Evolutionary conservation across 2,888 invertebrate species (phyloP).

Genomic region (Eupithecia exiguata): DNA sequence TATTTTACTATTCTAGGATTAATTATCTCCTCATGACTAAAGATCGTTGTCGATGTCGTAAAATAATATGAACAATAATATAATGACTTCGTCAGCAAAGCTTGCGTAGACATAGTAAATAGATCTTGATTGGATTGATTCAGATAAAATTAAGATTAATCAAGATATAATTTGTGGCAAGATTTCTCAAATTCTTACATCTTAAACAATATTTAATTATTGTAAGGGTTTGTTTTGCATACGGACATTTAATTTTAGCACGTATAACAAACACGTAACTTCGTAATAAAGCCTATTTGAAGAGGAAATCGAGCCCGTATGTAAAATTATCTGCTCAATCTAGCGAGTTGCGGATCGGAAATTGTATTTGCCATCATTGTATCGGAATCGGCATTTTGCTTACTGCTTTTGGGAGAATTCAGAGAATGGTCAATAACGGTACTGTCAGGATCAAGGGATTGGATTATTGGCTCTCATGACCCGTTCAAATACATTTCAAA

Average conservation of each 20-base stretch:
- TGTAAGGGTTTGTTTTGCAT: not conserved
- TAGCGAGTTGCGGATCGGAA: conserved; percentile 33
- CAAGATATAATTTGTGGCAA: not conserved
- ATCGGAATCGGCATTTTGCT: conserved; percentile 29
- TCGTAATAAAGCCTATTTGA: conserved; percentile 14
- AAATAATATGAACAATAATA: not conserved
- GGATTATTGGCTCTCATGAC: not conserved
- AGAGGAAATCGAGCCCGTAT: conserved; percentile 22
- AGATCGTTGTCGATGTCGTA: not conserved
- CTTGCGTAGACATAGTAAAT: not conserved
- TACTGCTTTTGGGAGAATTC: conserved; percentile 19
- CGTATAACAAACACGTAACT: conserved; percentile 1
- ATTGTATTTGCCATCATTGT: conserved; percentile 34
- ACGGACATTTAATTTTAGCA: not conserved
- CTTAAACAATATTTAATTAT: no score
- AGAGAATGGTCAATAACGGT: conserved; percentile 7
- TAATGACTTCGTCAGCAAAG: not conserved
- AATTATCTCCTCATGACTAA: not conserved
- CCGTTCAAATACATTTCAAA: not conserved
- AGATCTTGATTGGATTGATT: not conserved
- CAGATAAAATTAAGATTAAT: not conserved
- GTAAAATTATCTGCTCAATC: conserved; percentile 35
- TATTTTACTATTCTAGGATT: not conserved
- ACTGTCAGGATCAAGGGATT: not conserved
- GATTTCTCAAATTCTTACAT: not conserved